A percentile compares a stretch with the other conserved stretches of the same genome.
These are phyloP conservation scores for Thalassophryne amazonica DNA, from an alignment of 2,797 vertebrate genomes.

Conservation along the genomic window DNA sequence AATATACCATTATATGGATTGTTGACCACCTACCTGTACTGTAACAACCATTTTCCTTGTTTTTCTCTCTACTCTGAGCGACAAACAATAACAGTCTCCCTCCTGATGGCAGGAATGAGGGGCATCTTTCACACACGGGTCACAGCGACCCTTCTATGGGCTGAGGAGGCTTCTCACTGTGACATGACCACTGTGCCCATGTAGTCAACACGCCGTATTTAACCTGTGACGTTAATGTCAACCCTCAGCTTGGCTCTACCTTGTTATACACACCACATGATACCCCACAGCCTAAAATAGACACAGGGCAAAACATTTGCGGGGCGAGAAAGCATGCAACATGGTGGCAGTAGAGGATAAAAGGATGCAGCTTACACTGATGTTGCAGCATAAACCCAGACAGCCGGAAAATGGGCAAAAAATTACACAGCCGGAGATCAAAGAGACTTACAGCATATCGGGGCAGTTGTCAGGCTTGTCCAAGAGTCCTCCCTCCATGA, in stretches of 20 bases:
- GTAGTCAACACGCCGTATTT: constrained; percentile 70
- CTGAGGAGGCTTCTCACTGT: constrained; percentile 27
- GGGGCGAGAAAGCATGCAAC: constrained; percentile 2
- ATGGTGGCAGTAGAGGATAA: constrained; percentile 1
- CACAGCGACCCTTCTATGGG: constrained; percentile 76
- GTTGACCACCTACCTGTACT: too few relatives aligned
- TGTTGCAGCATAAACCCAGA: background rate
- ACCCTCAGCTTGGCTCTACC: constrained; percentile 40
- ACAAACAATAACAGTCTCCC: constrained; percentile 27
- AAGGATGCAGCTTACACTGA: constrained; percentile 18
- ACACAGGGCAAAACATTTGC: constrained; percentile 22
- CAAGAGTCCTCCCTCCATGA: constrained; percentile 98
- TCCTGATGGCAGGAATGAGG: constrained; percentile 41
- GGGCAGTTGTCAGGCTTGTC: constrained; percentile 97
- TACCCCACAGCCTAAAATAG: constrained; percentile 61
- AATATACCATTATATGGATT: too few relatives aligned
- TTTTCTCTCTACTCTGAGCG: background rate
- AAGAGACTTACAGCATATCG: constrained; percentile 90
- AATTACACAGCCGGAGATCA: background rate
- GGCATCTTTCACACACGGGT: constrained; percentile 54
- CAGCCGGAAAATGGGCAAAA: background rate
- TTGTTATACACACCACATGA: constrained; percentile 48
- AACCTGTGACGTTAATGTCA: constrained; percentile 75
- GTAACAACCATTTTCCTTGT: constrained; percentile 1
- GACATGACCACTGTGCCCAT: constrained; percentile 47